Percentiles rank a stretch among this genome's conserved stretches.
phyloP scores from a whole-genome alignment of 1,140 invertebrate species.

The Panagrolaimus sp. region DNA sequence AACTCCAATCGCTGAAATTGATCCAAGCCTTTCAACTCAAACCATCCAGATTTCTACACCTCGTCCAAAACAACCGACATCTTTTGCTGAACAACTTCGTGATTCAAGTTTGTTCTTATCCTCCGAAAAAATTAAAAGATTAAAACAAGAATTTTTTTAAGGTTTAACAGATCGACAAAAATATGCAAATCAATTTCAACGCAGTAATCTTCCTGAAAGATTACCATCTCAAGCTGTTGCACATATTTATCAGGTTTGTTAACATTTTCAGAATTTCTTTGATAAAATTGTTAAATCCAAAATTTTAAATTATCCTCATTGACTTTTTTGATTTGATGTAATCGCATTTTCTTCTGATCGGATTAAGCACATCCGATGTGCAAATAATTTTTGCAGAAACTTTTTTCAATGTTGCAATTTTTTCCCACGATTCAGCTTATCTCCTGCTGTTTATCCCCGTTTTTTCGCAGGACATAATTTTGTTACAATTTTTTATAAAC shows the following conservation, averaged over 20 bases:
- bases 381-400: too few species aligned
- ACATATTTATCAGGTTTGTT: constrained; percentile 17
- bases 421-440: too few species aligned
- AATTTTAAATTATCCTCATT: too few species aligned
- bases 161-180: constrained; percentile 21
- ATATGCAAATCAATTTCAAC: constrained; percentile 27
- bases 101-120: constrained; percentile 13
- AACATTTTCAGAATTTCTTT: too few species aligned
- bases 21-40: not conserved
- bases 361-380: too few species aligned
- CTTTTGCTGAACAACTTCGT: constrained; percentile 20
- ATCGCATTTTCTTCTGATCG: too few species aligned
- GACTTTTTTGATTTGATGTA: too few species aligned
- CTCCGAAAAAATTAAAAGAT: not conserved
- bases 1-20: constrained; percentile 20
- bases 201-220: constrained; percentile 13
- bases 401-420: too few species aligned
- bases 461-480: too few species aligned
- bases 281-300: too few species aligned
- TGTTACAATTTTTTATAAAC: too few species aligned
- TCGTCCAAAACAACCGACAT: not conserved
- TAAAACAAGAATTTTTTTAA: constrained; percentile 8
- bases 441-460: too few species aligned
- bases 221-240: constrained; percentile 10
- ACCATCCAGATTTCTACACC: not conserved